Evolutionary conservation across 2,888 invertebrate genomes (phyloP).

Genomic region (Heptascelio sp.): DNA sequence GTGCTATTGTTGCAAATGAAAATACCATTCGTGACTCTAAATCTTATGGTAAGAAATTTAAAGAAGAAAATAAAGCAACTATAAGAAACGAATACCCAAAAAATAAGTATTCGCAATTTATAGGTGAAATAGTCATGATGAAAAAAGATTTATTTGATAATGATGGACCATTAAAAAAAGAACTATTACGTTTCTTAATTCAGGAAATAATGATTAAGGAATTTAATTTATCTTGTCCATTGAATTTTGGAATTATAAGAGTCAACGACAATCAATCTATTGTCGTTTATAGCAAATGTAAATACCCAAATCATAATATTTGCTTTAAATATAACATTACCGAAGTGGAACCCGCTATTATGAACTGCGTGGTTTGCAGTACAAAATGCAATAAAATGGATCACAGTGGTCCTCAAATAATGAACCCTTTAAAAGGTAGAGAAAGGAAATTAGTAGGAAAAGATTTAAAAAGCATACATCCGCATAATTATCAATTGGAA

Average conservation of each 20-base stretch:
- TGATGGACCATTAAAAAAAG: not conserved
- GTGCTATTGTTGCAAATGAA: no score
- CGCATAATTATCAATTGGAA: slow-evolving; percentile 27
- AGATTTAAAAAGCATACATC: slow-evolving; percentile 78
- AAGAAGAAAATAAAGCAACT: not conserved
- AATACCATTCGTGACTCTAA: no score
- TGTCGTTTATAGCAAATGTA: not conserved
- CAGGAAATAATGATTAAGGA: not conserved
- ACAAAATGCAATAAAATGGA: not conserved
- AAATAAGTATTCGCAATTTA: not conserved
- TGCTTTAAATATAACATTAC: not conserved
- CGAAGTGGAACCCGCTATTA: not conserved
- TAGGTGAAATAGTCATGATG: not conserved
- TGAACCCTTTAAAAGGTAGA: slow-evolving; percentile 72
- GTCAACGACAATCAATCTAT: not conserved
- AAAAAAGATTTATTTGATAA: not conserved
- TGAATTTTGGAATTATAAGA: slow-evolving; percentile 8
- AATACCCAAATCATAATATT: slow-evolving; percentile 4
- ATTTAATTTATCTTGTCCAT: slow-evolving; percentile 1
- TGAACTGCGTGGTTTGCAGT: not conserved
- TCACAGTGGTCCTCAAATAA: not conserved
- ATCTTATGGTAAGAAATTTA: no score
- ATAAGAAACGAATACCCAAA: not conserved
- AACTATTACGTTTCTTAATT: not conserved
- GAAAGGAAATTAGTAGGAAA: slow-evolving; percentile 84